Evolutionary conservation across 1,140 invertebrate species (phyloP), one percentile per base, ranked within the genome.

Genomic region (Campoletis sonorensis): DNA sequence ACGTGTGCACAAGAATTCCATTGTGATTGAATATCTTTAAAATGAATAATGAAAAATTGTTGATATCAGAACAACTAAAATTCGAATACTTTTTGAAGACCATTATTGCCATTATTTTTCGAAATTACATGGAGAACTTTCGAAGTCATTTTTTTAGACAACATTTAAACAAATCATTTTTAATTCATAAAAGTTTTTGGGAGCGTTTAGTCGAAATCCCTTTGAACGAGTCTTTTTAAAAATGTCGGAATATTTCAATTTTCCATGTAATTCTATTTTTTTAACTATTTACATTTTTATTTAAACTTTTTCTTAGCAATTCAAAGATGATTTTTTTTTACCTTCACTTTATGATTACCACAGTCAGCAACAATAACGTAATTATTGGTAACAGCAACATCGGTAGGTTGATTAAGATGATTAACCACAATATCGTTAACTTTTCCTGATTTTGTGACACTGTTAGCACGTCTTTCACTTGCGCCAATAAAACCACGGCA

Each of bases 341-440:
- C 92, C 87, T 95, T 95, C 15, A 96, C 92, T 78, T 94, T 90
- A 84, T 95, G 91, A 86, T 95, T 95, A 0, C 94, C 95, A n/a
- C 92, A 94, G 87, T 96, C 95, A 0, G 94, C 92, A 3, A 96
- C 90, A n/a, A 94, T 91, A 2, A 94, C 87, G 68, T 90, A 89
- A 58, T 92, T 91, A 11, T 87, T 88, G 4, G 92, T 91, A 21
- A 96, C 92, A 0, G 95, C 95, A 0, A 96, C 93, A 33, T 94
- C 94, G 0, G 95, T 95, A 0, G 96, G 96, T 81, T 94, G 93
- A 86, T 95, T 95, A 51, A 96, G 91, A 77, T 94, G 92, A 1
- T 92, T 93, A 54, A 78, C 81, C 4, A 27, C 40, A 2, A 77
- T 61, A 4, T 40, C 71, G 1, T 64, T 23, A 16, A 76, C 70